Conservation (phyloP, 2,888 invertebrate species). For the Sericinus montela region DNA sequence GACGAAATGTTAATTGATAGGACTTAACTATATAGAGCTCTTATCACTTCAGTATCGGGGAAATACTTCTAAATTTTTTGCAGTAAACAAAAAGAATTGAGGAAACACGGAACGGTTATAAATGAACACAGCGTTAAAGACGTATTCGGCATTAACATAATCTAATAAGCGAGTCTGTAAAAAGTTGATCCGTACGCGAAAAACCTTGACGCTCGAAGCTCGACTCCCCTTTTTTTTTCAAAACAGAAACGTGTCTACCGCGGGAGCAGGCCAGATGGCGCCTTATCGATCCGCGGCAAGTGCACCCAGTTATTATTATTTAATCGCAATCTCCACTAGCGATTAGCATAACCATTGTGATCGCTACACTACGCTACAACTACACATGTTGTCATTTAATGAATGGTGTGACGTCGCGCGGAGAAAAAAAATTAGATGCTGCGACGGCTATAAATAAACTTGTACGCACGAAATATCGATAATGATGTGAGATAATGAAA, state of each 20-base stretch:
- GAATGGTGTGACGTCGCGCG: constrained; percentile 46
- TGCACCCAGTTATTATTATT: constrained; percentile 53
- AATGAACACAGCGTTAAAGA: no score
- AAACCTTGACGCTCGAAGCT: neutral
- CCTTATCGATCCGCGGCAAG: constrained; percentile 50
- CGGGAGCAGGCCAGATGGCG: constrained; percentile 61
- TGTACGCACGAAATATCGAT: no score
- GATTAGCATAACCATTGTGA: constrained; percentile 73
- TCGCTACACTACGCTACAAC: constrained; percentile 10
- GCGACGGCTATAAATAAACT: neutral
- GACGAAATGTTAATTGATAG: no score
- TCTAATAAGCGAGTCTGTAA: no score
- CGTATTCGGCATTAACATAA: no score
- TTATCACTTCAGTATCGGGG: no score
- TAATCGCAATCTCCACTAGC: constrained; percentile 61
- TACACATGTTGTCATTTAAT: constrained; percentile 52
- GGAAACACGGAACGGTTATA: no score
- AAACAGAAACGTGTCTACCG: constrained; percentile 21
- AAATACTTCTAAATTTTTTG: no score
- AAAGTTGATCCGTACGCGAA: neutral
- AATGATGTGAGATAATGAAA: no score
- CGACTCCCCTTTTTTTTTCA: constrained; percentile 6
- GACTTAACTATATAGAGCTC: no score
- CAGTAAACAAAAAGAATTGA: no score
- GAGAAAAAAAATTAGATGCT: neutral